Evolutionary conservation across 2,113 vertebrate genomes (phyloP).

Genomic region (Misgurnus mizolepis): DNA sequence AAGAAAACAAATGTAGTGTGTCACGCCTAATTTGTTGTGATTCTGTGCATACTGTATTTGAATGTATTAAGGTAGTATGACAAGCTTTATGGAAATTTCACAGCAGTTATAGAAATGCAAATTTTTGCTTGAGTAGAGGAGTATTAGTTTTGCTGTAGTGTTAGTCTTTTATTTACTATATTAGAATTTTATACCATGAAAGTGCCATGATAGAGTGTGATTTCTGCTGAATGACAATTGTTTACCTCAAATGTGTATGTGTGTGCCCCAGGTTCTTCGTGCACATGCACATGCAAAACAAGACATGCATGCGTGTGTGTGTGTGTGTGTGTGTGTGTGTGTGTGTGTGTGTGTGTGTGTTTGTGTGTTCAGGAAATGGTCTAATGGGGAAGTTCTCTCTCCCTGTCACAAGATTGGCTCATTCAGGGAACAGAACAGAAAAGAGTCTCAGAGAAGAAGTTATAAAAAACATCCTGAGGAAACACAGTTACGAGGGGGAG

Average conservation of each 20-base stretch:
- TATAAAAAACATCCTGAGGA: slow-evolving; percentile 41
- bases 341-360: neutral
- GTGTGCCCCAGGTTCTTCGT: neutral
- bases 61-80: neutral
- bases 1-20: neutral
- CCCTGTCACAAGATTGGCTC: slow-evolving; percentile 63
- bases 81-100: slow-evolving; percentile 15
- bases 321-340: slow-evolving; percentile 12
- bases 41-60: slow-evolving; percentile 13
- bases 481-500: slow-evolving; percentile 41
- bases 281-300: neutral
- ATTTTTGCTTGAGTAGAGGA: neutral
- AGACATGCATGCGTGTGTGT: neutral
- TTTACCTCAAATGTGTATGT: neutral
- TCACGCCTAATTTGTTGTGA: neutral
- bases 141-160: neutral
- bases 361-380: slow-evolving; percentile 11
- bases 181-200: too few relatives aligned
- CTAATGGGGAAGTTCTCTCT: slow-evolving; percentile 60
- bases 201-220: slow-evolving; percentile 12
- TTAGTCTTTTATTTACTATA: slow-evolving; percentile 17
- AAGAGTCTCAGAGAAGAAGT: slow-evolving; percentile 54
- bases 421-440: slow-evolving; percentile 50
- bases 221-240: too few relatives aligned
- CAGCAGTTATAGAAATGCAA: neutral